Conservation (phyloP, 2,113 vertebrate genomes). For the Orthochromis malagaraziensis region DNA sequence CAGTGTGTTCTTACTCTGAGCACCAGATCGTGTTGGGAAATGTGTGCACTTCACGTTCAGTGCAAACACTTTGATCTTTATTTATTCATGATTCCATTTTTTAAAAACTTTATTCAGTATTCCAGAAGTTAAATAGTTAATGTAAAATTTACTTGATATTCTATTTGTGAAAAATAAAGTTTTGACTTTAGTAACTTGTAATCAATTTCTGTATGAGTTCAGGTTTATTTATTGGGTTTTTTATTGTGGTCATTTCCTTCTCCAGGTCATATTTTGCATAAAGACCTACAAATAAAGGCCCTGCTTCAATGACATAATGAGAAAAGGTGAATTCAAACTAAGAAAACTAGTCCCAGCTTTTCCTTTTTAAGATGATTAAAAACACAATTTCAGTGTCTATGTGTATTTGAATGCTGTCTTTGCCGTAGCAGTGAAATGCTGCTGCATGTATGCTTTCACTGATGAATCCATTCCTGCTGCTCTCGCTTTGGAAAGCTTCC, state of each 20-base stretch:
- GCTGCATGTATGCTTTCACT: not conserved
- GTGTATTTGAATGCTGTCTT: not conserved
- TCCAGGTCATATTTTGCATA: accelerated
- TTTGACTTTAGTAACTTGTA: not conserved
- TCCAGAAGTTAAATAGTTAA: accelerated
- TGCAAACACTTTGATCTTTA: not conserved
- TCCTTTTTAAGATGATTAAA: not conserved
- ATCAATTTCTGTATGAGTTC: accelerated
- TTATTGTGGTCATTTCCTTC: accelerated
- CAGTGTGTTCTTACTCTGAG: not conserved
- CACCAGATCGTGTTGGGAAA: not conserved
- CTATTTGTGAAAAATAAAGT: not conserved
- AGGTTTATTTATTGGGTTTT: not conserved
- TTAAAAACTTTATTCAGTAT: accelerated
- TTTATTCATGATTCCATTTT: not conserved
- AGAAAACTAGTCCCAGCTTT: not conserved
- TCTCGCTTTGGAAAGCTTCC: not conserved
- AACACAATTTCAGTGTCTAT: not conserved
- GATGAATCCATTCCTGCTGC: not conserved
- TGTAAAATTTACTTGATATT: not conserved
- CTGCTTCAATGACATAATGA: not conserved
- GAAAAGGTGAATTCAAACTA: not conserved
- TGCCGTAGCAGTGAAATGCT: not conserved
- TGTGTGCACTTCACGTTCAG: not conserved
- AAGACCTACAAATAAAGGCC: not conserved